Evolutionary conservation across 1,140 invertebrate genomes (phyloP), one percentile per base, ranked within the genome.

Genomic region (Nephotettix cincticeps): DNA sequence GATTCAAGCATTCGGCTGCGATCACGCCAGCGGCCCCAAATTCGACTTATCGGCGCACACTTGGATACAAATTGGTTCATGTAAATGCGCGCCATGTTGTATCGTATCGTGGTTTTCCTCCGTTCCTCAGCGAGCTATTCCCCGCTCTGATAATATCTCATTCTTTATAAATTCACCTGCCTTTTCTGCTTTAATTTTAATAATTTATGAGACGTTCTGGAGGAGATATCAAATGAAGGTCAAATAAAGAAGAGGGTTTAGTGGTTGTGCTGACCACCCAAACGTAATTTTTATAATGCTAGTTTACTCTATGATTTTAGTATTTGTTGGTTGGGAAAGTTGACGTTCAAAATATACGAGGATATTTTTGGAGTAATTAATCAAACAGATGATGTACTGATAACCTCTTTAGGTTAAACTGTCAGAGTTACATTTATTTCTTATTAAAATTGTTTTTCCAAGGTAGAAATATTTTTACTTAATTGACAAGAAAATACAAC

Each of bases 151-250:
- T 51, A 21, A 21, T 51, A 51, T 51, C 47, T 17, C 47, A 3
- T 17, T 40, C 6, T 51, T 51, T 51, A 51, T 51, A n/a, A 51
- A 36, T 51, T 51, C 47, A 51, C 47, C 47, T 51, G 47, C 21
- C 47, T 51, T 40, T 51, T 51, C 47, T 51, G 47, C 21, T 51
- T 51, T 19, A 51, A 51, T 51, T 51, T 51, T 51, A 17, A 51
- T 51, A 51, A 51, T 51, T 51, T 51, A 51, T 19, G 19, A 51
- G 21, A 9, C 21, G 32, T 4, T 51, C 14, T 21, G 14, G 3
- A 3, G 47, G 47, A 51, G 19, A 17, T 19, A 19, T 51, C 4
- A 2, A 3, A 4, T 51, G 47, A 51, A 11, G 6, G 47, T 51
- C 14, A 4, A 51, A 51, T 51, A 51, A 51, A 51, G 4, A 9